Evolutionary conservation across 2,888 invertebrate genomes (phyloP).

Genomic region (Scaptomyza polygonia): DNA sequence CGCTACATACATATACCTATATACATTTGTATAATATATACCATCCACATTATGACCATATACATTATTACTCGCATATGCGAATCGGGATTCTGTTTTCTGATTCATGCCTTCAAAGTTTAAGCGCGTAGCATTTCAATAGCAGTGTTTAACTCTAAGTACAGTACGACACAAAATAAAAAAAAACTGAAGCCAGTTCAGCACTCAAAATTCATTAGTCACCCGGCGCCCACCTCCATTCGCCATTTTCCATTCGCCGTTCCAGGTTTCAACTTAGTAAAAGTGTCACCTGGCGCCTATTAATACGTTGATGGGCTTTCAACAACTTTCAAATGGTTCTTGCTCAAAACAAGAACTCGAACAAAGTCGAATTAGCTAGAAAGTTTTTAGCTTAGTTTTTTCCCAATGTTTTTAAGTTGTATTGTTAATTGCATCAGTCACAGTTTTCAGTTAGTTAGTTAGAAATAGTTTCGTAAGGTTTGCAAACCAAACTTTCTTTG

Average conservation of each 20-base stretch:
- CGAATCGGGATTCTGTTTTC: constrained; percentile 43
- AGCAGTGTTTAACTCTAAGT: constrained; percentile 53
- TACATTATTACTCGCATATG: constrained; percentile 14
- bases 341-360: neutral
- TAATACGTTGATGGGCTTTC: constrained; percentile 29
- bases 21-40: constrained; percentile 22
- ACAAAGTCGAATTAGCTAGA: neutral
- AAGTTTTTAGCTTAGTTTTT: neutral
- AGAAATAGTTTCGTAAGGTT: neutral
- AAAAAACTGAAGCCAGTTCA: no score
- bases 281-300: constrained; percentile 20
- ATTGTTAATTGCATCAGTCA: neutral
- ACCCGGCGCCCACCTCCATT: neutral
- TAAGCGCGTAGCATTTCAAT: constrained; percentile 53
- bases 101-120: constrained; percentile 15
- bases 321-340: constrained; percentile 60
- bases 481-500: constrained; percentile 5
- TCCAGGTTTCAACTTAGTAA: no score
- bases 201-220: constrained; percentile 11
- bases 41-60: constrained; percentile 56
- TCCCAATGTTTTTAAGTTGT: neutral
- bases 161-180: constrained; percentile 6
- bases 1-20: constrained; percentile 36
- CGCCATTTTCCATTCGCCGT: no score
- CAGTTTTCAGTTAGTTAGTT: neutral